Evolutionary conservation across 2,888 invertebrate species (phyloP), one percentile per base, ranked within the genome.

Genomic region (Cantharis flavilabris): DNA sequence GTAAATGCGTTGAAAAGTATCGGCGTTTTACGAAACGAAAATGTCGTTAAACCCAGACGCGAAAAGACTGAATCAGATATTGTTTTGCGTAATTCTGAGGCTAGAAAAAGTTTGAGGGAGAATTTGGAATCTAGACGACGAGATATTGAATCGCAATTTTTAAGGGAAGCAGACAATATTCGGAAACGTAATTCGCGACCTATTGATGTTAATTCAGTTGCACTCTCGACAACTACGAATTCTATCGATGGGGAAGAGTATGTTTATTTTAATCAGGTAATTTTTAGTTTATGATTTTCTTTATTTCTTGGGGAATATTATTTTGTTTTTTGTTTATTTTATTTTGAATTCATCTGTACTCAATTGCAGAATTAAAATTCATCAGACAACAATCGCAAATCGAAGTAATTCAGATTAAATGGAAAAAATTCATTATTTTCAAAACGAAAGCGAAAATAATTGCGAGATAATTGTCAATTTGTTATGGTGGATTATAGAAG

Each of bases 1-100:
- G 77, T 79, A 20, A 80, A 76, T 72, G 75, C 80, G 23, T 88
- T 89, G 14, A 90, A 77, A 62, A 77, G 73, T 72, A 80, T 82
- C 20, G 83, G 81, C 20, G 67, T 83, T 71, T 76, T 83, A 71
- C 74, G 81, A 65, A 81, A 85, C 76, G 82, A 84, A 72, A 83
- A 82, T 71, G 89, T 92, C 81, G 87, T 93, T 83, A 91, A 92
- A 85, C 95, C 95, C 71, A 91, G 96, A 85, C 91, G 96, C 84
- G 96, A 96, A 91, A 96, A 96, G 90, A 96, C 96, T 86, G 96
- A 96, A 90, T 96, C 95, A 79, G 95, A 95, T 88, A 95, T 96
- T 87, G 93, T 95, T 84, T 92, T 95, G 86, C 91, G 94, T 84
- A 93, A 91, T 87, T 89, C 90, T 70, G 90, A 90, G 78, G 89